These are phyloP conservation scores for Stegana nigrithorax DNA, from an alignment of 2,888 invertebrate genomes.

Conservation along the genomic window DNA sequence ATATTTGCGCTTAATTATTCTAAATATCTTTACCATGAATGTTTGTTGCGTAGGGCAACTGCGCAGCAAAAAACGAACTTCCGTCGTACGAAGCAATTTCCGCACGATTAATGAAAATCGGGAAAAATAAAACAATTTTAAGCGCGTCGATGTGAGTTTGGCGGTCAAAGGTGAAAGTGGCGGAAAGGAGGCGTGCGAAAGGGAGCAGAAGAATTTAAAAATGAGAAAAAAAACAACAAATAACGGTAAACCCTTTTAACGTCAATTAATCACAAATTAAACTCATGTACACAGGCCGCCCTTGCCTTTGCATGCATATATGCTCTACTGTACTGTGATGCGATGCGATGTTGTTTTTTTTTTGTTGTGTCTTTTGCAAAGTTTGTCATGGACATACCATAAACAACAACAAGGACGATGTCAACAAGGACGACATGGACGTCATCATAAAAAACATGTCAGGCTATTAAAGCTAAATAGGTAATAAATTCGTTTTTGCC, in stretches of 20 bases:
- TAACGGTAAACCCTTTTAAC: conserved; percentile 56
- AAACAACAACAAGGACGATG: conserved; percentile 21
- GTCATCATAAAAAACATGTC: conserved; percentile 52
- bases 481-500: conserved; percentile 48
- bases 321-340: neutral
- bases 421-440: conserved; percentile 33
- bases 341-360: too few species aligned
- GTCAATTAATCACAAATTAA: conserved; percentile 61
- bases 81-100: conserved; percentile 44
- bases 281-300: conserved; percentile 35
- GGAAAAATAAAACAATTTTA: neutral
- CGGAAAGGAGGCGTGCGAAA: neutral
- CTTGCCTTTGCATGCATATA: too few species aligned
- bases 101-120: conserved; percentile 50
- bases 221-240: neutral
- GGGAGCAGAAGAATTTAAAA: neutral
- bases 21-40: conserved; percentile 9
- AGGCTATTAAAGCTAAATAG: conserved; percentile 57
- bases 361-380: neutral
- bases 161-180: conserved; percentile 23
- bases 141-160: too few species aligned
- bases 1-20: conserved; percentile 15
- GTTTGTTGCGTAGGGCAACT: neutral
- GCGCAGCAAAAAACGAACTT: too few species aligned
- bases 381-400: too few species aligned